Evolutionary conservation across 37 sponge, comb jelly and placozoan genomes (phyloP).

Genomic region (Ianthella basta): DNA sequence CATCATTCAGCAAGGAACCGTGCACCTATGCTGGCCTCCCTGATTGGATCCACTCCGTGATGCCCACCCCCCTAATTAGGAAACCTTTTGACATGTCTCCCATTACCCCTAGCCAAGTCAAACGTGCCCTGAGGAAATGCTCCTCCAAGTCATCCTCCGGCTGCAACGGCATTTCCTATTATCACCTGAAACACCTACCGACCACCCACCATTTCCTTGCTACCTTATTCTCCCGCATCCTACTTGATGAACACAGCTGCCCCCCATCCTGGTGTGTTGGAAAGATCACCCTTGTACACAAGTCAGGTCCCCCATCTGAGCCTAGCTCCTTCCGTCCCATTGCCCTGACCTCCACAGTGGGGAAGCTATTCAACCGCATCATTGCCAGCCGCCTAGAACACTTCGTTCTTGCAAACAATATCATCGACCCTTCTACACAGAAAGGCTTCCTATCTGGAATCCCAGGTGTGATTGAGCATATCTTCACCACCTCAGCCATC

Average conservation of each 20-base stretch:
- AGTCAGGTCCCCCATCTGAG: not conserved
- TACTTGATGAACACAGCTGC: conserved; percentile 18
- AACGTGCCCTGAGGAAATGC: not conserved
- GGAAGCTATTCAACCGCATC: conserved; percentile 26
- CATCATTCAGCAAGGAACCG: not conserved
- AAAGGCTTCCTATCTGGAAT: conserved; percentile 37
- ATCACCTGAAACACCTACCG: conserved; percentile 47
- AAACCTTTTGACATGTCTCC: not conserved
- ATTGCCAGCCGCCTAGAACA: conserved; percentile 22
- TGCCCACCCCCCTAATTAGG: not conserved
- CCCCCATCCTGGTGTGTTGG: conserved; percentile 39
- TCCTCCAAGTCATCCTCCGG: too few species aligned
- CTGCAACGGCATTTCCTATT: too few species aligned
- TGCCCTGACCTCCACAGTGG: conserved; percentile 5
- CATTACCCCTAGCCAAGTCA: not conserved
- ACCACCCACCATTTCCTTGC: conserved; percentile 41
- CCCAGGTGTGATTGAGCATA: conserved; percentile 42
- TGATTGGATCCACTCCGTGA: not conserved
- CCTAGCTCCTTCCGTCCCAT: not conserved
- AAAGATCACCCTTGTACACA: not conserved
- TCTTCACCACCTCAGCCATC: conserved; percentile 36
- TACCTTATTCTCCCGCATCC: conserved; percentile 53
- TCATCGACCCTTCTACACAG: conserved; percentile 1
- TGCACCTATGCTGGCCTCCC: not conserved
- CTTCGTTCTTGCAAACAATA: not conserved